phyloP scores from a whole-genome alignment of 1,140 invertebrate species.

The Lutraria rhynchaena region DNA sequence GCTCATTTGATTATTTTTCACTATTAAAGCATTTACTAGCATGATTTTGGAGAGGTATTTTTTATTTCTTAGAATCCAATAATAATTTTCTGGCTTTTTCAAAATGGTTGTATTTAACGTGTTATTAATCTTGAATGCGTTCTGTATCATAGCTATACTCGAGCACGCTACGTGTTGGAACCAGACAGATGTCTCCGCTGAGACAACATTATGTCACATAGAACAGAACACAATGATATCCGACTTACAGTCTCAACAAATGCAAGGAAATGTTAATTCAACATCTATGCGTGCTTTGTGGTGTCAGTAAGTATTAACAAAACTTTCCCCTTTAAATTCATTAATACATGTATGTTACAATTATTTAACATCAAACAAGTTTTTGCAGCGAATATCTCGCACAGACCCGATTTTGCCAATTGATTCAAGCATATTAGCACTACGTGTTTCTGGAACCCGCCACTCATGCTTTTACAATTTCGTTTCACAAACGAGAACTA shows the following conservation, averaged over 20 bases:
- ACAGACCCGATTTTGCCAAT: too few relatives aligned
- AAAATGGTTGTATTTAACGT: background rate
- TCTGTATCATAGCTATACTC: slow-evolving; percentile 20
- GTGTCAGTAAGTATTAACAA: slow-evolving; percentile 44
- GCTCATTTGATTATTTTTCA: background rate
- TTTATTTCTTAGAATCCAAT: background rate
- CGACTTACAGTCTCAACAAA: slow-evolving; percentile 3
- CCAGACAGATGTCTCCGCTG: slow-evolving; percentile 28
- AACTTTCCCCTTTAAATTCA: too few relatives aligned
- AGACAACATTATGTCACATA: slow-evolving; percentile 37
- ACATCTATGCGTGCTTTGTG: background rate
- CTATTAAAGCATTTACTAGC: background rate
- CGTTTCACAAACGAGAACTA: too few relatives aligned
- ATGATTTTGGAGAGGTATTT: background rate
- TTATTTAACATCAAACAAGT: too few relatives aligned
- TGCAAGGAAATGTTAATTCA: background rate
- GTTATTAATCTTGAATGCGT: background rate
- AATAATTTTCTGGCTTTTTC: background rate
- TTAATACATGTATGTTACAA: too few relatives aligned
- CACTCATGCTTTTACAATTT: too few relatives aligned
- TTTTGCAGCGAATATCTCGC: too few relatives aligned
- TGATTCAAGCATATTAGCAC: too few relatives aligned
- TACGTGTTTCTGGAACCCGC: too few relatives aligned
- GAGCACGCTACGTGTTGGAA: slow-evolving; percentile 41
- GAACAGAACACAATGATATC: slow-evolving; percentile 22